Percentiles rank a stretch among this genome's conserved stretches.
Evolutionary conservation across 2,888 invertebrate species (phyloP).

Genomic region (Machimus atricapillus): DNA sequence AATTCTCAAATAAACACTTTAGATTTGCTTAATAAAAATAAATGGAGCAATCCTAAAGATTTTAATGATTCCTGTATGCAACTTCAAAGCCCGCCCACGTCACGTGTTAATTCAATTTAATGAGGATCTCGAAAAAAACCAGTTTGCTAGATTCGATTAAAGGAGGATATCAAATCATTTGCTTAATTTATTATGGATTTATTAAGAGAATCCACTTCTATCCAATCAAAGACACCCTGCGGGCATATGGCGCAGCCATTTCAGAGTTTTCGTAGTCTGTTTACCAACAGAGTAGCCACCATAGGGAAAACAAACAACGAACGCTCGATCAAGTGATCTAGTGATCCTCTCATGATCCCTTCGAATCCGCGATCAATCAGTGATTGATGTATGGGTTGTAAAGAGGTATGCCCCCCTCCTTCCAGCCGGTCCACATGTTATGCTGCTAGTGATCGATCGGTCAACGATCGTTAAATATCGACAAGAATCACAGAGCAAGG

Average conservation of each 20-base stretch:
- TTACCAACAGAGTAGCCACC: background rate
- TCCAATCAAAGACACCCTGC: slow-evolving; percentile 8
- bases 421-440: background rate
- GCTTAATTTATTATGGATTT: slow-evolving; percentile 9
- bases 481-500: slow-evolving; percentile 9
- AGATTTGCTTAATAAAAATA: background rate
- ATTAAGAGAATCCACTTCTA: background rate
- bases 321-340: background rate
- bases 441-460: slow-evolving; percentile 14
- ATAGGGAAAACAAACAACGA: slow-evolving; percentile 19
- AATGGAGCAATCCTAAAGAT: background rate
- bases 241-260: background rate
- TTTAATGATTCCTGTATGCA: background rate
- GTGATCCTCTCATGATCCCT: slow-evolving; percentile 13
- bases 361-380: slow-evolving; percentile 28
- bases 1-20: background rate
- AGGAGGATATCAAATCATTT: slow-evolving; percentile 14
- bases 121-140: background rate
- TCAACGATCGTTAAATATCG: slow-evolving; percentile 36
- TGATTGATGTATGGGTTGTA: slow-evolving; percentile 10
- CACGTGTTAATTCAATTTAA: background rate
- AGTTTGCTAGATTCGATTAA: background rate
- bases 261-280: background rate
- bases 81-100: background rate
- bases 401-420: background rate